Evolutionary conservation across 2,113 vertebrate genomes (phyloP).

Genomic region (Leiothrix lutea): DNA sequence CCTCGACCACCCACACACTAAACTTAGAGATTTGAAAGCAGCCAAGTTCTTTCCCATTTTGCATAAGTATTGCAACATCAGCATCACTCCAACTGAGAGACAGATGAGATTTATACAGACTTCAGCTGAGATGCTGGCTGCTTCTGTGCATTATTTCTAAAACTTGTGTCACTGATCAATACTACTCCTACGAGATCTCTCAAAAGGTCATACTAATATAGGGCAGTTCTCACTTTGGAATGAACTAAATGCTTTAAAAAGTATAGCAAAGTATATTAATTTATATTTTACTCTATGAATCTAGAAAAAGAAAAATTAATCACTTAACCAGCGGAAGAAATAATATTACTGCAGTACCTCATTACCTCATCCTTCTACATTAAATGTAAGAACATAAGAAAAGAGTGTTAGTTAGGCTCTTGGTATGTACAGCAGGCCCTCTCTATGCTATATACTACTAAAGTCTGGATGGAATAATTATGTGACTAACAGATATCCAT

Average conservation of each 20-base stretch:
- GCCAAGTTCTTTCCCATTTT: constrained; percentile 17
- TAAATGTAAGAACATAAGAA: not conserved
- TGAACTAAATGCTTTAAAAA: constrained; percentile 24
- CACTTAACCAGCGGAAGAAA: not conserved
- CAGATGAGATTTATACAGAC: constrained; percentile 39
- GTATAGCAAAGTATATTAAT: not conserved
- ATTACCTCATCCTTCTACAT: not conserved
- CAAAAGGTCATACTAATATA: constrained; percentile 26
- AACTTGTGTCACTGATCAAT: constrained; percentile 36
- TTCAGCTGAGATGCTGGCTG: constrained; percentile 14
- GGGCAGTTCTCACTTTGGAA: constrained; percentile 34
- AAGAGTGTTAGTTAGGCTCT: not conserved
- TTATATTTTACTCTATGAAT: not conserved
- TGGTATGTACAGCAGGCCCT: not conserved
- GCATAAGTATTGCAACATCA: not conserved
- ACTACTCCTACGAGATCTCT: not conserved
- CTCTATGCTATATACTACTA: not conserved
- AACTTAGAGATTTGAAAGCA: constrained; percentile 19
- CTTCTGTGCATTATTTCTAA: constrained; percentile 4
- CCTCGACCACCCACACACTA: not conserved
- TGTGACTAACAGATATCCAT: not conserved
- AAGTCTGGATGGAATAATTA: not conserved
- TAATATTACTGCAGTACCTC: not conserved
- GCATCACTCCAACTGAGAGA: constrained; percentile 24
- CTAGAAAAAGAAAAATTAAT: not conserved